Conservation (phyloP, 1,140 invertebrate species). For the Conus betulinus region DNA sequence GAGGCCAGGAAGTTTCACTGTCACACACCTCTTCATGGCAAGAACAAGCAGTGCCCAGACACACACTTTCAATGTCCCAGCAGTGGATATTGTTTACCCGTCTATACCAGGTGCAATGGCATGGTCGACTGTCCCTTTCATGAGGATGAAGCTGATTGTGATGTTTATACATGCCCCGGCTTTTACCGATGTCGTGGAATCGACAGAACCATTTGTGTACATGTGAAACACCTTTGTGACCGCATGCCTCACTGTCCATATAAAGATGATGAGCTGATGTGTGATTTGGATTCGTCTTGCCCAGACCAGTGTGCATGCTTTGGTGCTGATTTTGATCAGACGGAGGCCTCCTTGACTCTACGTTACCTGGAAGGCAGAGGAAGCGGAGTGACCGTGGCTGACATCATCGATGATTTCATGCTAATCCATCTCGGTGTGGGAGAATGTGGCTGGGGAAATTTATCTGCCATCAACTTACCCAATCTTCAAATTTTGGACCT, state of each 20-base stretch:
- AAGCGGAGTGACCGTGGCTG: neutral
- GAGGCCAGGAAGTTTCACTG: neutral
- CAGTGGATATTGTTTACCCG: neutral
- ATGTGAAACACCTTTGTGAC: conserved; percentile 22
- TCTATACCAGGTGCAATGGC: conserved; percentile 21
- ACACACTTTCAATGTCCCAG: conserved; percentile 8
- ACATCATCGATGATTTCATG: neutral
- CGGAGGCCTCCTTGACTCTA: neutral
- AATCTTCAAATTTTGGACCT: conserved; percentile 19
- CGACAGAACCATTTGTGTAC: conserved; percentile 25
- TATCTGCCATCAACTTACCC: neutral
- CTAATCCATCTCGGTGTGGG: neutral
- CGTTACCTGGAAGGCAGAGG: neutral
- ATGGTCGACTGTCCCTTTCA: neutral
- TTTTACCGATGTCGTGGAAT: conserved; percentile 27
- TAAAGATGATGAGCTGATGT: conserved; percentile 40
- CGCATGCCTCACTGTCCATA: conserved; percentile 32
- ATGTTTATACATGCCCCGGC: conserved; percentile 34
- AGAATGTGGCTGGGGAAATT: neutral
- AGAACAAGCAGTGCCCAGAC: neutral
- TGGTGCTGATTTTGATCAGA: neutral
- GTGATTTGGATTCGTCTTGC: conserved; percentile 45
- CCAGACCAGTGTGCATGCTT: conserved; percentile 6
- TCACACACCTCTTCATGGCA: neutral
- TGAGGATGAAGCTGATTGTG: conserved; percentile 16